Base-by-base conservation (phyloP, 2,888 invertebrate genomes). In the Melinaea marsaeus region DNA sequence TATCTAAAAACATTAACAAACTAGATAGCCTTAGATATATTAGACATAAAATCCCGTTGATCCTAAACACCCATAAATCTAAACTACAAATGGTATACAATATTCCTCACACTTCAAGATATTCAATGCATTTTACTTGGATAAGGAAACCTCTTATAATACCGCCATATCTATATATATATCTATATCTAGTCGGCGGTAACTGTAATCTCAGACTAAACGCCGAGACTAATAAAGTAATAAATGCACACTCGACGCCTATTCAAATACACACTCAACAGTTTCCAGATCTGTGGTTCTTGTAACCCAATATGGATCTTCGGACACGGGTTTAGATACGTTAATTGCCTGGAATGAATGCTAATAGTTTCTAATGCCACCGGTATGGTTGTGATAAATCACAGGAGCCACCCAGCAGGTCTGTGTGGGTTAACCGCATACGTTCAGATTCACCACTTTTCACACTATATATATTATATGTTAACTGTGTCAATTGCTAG, bases 401-500 rank as follows among this genome's bases (percentile, higher is more conserved):
- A 76, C 69, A 61, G 65, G 62, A 72, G 74, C 79, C 80, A 80
- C 78, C 78, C 78, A 79, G 70, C 62, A 73, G 64, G 75, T 66
- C 66, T 60, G 71, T 71, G 72, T 73, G 71, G 76, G 74, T 69
- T 72, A 72, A 69, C 71, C 72, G 68, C 71, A 69, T 67, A 65
- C 67, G 66, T 66, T 63, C 37, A 66, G 64, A 66, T 61, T 63
- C 63, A 60, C 66, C 61, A 62, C 60, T 63, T 60, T 61, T 64
- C 57, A 58, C 59, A 62, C 64, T 59, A 64, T 55, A 51, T 35
- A 51, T 45, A 34, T 58, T 54, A 62, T 64, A 48, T 58, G 58
- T 48, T 35, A 64, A 62, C 64, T 62, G 60, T 67, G 64, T 60
- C 60, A 64, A 61, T 55, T 46, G 62, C 47, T 58, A 62, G 60